Evolutionary conservation across 2,888 invertebrate genomes (phyloP), one percentile per base, ranked within the genome.

Genomic region (Aelia acuminata): DNA sequence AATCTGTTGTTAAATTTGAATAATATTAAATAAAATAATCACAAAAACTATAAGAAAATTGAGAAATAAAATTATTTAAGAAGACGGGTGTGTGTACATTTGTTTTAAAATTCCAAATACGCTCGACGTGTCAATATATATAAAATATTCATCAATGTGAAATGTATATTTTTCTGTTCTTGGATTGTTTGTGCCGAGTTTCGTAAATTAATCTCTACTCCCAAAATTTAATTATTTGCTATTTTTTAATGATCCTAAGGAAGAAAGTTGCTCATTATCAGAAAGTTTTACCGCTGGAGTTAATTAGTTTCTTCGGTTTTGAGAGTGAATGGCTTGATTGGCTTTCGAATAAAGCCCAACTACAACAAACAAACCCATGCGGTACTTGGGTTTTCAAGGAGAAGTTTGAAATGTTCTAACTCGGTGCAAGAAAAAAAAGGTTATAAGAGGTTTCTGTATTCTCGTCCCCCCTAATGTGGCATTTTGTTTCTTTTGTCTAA

Each of bases 401-500:
- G 26, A 15, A 57, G 57, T 57, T 57, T 10, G 26, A 57, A 57
- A 57, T 57, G 57, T 57, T 26, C 3, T 57, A 57, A 57, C 57
- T 57, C 26, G 31, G 35, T 35, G 31, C 7, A 43, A 10, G n/a
- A 53, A 35, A 35, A 35, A 80, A 80, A 80, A 80, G 43, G 80
- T 80, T 80, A n/a, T 43, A 80, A 80, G 80, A 39, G 80, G 80
- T n/a, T 80, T 39, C 4, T 11, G 43, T 15, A 15, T 63, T 63
- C 63, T 63, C 63, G 15, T 15, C 43, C 13, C n/a, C 43, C 22
- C 43, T 80, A 80, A 80, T 80, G 80, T 80, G 39, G 43, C 80
- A 80, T 80, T 70, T 80, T 80, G 80, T 80, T 70, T 43, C 80
- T 80, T 43, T 80, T 47, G 80, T 80, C 43, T 80, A 22, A n/a